Conservation (phyloP, 2,888 invertebrate species). For the Epirrhoe tristata region DNA sequence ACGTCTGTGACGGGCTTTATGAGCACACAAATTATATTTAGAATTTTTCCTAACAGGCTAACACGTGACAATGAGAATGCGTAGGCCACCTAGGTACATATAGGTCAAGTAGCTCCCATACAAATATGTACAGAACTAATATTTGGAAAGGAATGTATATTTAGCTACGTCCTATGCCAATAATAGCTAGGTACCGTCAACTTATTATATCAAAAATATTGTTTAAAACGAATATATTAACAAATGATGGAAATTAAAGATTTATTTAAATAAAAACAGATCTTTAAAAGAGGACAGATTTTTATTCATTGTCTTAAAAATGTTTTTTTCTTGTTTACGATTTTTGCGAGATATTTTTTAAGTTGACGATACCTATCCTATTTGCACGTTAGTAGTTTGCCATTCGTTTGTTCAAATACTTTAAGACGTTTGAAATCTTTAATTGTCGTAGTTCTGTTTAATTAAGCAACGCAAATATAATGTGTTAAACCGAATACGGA, state of each 20-base stretch:
- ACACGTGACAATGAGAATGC: background rate
- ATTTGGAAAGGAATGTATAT: conserved; percentile 21
- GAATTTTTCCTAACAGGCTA: background rate
- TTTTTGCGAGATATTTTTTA: background rate
- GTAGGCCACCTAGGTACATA: background rate
- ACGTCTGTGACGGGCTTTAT: background rate
- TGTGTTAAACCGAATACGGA: background rate
- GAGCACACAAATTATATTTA: background rate
- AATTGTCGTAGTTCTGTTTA: background rate
- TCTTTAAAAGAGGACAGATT: too few relatives aligned
- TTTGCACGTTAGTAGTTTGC: background rate
- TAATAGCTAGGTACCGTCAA: background rate
- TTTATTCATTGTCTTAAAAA: too few relatives aligned
- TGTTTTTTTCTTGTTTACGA: too few relatives aligned
- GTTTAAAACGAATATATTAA: too few relatives aligned
- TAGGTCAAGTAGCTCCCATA: background rate
- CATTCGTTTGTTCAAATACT: background rate
- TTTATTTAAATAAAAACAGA: too few relatives aligned
- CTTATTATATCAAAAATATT: background rate
- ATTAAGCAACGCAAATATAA: background rate
- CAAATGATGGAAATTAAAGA: too few relatives aligned
- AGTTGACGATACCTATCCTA: background rate
- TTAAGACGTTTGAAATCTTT: background rate
- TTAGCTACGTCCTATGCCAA: conserved; percentile 1
- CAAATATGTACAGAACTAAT: conserved; percentile 11